Evolutionary conservation across 2,113 vertebrate species (phyloP), one percentile per base, ranked within the genome.

Genomic region (Myotis davidii): DNA sequence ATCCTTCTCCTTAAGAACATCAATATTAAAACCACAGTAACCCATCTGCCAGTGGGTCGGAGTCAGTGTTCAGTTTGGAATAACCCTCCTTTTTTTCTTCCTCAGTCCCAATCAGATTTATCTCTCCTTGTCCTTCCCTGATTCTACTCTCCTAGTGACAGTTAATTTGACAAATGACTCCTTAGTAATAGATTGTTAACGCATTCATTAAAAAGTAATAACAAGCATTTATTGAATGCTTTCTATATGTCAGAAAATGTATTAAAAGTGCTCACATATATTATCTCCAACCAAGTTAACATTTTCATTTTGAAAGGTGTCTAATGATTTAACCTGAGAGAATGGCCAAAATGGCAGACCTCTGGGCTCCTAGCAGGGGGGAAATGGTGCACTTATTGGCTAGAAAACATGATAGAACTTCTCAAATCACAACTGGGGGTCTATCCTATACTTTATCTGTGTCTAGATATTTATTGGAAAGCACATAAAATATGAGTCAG

Each of bases 161-260:
- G 69, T 92, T 69, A 92, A 88, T 83, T 96, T 97, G 90, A 97
- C 74, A 90, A 87, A 95, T 32, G 52, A 83, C 48, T 85, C 32
- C 93, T 95, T 94, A 54, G 79, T 88, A 90, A 88, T 87, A 95
- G 81, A 83, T 65, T 78, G 88, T 94, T 96, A 83, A 88, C 87
- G 72, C 27, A 79, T 72, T 97, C 97, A 97, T 96, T 97, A 97
- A 97, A 96, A 97, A 97, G 72, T 97, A 97, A 96, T 97, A 92
- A 87, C 88, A 93, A 88, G 50, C 83, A 85, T 92, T 92, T 92
- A 94, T 88, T 42, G 69, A 85, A 64, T 95, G 85, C 54, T 92
- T 96, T 93, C 39, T 92, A 56, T 78, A 56, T 97, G 92, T 92
- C 94, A 94, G 92, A 88, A 96, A 96, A 85, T 54, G 54, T 92